Base-by-base conservation (phyloP, 2,797 vertebrate genomes). In the Sebastes variabilis region DNA sequence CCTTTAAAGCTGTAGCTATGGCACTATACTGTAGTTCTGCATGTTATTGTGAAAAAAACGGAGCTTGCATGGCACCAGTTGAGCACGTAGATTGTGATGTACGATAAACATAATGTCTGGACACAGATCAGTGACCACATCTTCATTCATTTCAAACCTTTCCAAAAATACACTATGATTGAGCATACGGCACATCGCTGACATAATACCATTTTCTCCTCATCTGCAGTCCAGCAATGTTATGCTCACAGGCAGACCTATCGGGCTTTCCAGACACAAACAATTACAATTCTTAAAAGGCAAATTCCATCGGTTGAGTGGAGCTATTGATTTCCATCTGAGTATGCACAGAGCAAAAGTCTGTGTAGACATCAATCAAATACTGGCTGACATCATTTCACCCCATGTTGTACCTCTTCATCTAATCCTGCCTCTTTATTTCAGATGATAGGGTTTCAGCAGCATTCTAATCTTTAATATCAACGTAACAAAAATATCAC, bases 1-100 rank as follows among this genome's bases (percentile, higher is more conserved):
- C 82, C 59, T 82, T 93, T 93, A 94, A 94, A 95, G 93, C 90
- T 93, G 80, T 79, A 87, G 66, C 77, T 85, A 76, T 83, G 88
- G 83, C 83, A 87, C 75, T 62, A 72, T 46, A 80, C 58, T 64
- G 30, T 76, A 79, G 79, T 36, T 84, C 82, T 87, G 80, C 77
- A 83, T 72, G 77, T 84, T 79, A 60, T 62, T 52, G 70, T 87
- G 80, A 30, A 65, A 52, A 79, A 82, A 79, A 66, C 55, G 20
- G 30, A 85, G 55, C 81, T 84, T 80, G 80, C 80, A 83, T 87
- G 90, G 88, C 88, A 80, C 66, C 80, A 71, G 77, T 82, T 80
- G 79, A 91, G 76, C 82, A 74, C 73, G 78, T 13, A 66, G 79
- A 83, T 72, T 71, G 71, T 32, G 74, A 89, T 80, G 80, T 74